Base-by-base conservation (phyloP, 2,888 invertebrate genomes). In the Chrysodeixis includens region DNA sequence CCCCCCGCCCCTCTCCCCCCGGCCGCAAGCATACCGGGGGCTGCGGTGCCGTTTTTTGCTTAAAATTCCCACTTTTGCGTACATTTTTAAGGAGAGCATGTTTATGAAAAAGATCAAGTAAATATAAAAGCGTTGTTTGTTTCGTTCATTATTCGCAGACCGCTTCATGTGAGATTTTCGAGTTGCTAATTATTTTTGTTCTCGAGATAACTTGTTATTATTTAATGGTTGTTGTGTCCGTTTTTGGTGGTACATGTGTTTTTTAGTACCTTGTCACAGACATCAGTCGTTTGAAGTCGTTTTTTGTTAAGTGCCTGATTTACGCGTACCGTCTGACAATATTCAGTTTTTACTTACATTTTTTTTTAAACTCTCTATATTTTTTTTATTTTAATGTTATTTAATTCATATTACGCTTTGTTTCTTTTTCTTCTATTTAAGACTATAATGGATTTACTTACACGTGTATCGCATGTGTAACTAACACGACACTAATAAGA, bases 61-160 rank as follows among this genome's bases (percentile, higher is more conserved):
- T 26, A 14, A 62, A 76, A 69, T 54, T 61, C 59, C 32, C 30
- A 60, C 62, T 66, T 64, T n/a, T 62, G 54, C 67, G 60, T 81
- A 71, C 62, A 79, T 81, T 81, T 75, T 78, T 73, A 69, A 81
- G 67, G 65, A 69, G 78, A 14, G 55, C 49, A 63, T 62, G 71
- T 76, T 76, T 66, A 46, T 67, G 64, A 35, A 57, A 49, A 69
- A 72, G 76, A 78, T 73, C n/a, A 71, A 78, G 71, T 69, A 72
- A 72, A 74, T 58, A 75, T 76, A 72, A 71, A 26, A 32, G 59
- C 54, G 30, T 18, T 55, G 57, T 71, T 71, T 62, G 55, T 57
- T 8, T 10, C 63, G 59, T 60, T 66, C 30, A 56, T 72, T 54
- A 58, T 58, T 9, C 62, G 57, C 8, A 44, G 62, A 44, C 62